phyloP scores from a whole-genome alignment of 2,113 vertebrate species.

The Callionymus lyra region DNA sequence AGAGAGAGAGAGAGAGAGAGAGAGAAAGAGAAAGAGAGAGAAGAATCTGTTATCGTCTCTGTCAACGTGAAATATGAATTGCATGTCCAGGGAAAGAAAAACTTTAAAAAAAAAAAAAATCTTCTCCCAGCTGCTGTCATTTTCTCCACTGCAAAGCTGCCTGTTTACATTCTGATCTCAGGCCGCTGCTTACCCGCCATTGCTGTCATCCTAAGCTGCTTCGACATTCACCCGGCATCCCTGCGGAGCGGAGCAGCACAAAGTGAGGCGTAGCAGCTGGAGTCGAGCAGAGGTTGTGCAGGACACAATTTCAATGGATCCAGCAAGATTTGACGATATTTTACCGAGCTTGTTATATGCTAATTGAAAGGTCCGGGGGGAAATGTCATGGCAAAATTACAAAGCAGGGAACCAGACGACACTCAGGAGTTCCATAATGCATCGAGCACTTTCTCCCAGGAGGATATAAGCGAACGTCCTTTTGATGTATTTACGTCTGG shows the following conservation, averaged over 20 bases:
- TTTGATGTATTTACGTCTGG: no score
- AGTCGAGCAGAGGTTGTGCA: conserved; percentile 8
- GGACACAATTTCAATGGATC: conserved; percentile 31
- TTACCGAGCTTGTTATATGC: conserved; percentile 30
- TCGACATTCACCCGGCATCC: conserved; percentile 49
- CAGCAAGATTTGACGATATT: conserved; percentile 16
- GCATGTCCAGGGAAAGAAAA: conserved; percentile 1
- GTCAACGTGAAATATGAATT: background rate
- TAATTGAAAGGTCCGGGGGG: conserved; percentile 29
- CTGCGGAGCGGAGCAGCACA: conserved; percentile 32
- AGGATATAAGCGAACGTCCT: no score
- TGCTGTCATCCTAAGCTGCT: conserved; percentile 50
- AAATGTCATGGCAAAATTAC: conserved; percentile 39
- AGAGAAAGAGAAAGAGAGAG: no score
- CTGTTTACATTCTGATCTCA: conserved; percentile 36
- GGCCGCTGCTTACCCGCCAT: conserved; percentile 34
- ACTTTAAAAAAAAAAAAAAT: conserved; percentile 9
- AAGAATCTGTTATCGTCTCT: background rate
- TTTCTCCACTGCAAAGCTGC: conserved; percentile 10
- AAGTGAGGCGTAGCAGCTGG: conserved; percentile 29
- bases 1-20: no score
- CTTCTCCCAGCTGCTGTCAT: conserved; percentile 20
- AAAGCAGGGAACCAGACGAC: conserved; percentile 24
- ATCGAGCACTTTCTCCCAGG: background rate
- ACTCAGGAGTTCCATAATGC: conserved; percentile 2